Conservation (phyloP, 2,113 vertebrate genomes). For the Hyla sarda region DNA sequence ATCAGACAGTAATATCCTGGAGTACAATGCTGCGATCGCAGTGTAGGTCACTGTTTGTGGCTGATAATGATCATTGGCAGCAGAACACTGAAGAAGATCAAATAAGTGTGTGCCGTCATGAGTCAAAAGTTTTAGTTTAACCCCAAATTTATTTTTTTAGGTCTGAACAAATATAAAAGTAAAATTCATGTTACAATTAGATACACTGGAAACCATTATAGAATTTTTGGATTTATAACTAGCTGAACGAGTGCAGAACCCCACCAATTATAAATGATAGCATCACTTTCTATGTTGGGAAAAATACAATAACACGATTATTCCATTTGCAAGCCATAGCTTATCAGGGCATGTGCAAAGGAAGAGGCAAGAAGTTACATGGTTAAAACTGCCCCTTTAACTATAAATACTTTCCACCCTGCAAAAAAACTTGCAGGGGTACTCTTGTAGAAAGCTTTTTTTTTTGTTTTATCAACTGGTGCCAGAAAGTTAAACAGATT, state of each 20-base stretch:
- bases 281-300: too few species aligned
- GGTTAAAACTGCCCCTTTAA: too few species aligned
- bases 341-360: too few species aligned
- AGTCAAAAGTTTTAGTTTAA: constrained; percentile 35
- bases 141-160: background rate
- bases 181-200: background rate
- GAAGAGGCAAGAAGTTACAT: too few species aligned
- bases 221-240: background rate
- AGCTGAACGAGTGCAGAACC: too few species aligned
- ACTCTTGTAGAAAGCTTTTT: too few species aligned
- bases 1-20: constrained; percentile 61
- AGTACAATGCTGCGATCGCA: constrained; percentile 37
- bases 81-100: constrained; percentile 44
- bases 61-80: constrained; percentile 64
- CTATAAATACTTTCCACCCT: too few species aligned
- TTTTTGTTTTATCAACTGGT: too few species aligned
- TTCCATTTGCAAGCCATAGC: too few species aligned
- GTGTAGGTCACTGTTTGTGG: constrained; percentile 61
- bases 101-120: background rate
- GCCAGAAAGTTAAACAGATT: too few species aligned
- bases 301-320: too few species aligned
- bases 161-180: background rate
- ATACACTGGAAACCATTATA: background rate
- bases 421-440: too few species aligned
- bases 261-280: background rate